Evolutionary conservation across 1,140 invertebrate genomes (phyloP), one percentile per base, ranked within the genome.

Genomic region (Drosophila ficusphila): DNA sequence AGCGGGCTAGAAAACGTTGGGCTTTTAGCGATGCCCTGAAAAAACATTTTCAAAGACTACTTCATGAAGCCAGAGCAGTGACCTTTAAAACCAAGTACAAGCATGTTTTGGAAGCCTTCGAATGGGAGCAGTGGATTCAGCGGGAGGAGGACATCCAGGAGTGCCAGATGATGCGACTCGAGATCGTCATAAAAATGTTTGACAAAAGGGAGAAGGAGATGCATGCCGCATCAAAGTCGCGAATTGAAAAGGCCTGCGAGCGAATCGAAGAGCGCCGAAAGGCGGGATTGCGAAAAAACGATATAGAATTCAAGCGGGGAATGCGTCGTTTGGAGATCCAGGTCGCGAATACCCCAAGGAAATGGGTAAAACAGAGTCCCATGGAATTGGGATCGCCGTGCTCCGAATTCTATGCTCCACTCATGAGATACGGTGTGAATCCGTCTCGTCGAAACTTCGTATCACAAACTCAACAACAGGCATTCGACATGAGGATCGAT

Each of bases 81-180:
- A 39, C 57, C 0, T 39, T 79, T 1, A 51, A 69, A 9, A 58
- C 21, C 8, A 58, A 78, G 23, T 76, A 67, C 31, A 52, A 54
- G 0, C 14, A 52, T 2, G 72, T 90, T n/a, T 6, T 91, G 4
- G 75, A 91, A 41, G 90, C 90, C 9, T 89, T 91, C 6, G 91
- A 91, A 52, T 91, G 91, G 91, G 89, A 91, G 57, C 58, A 86
- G 1, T 91, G 90, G 85, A 58, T 91, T 7, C 76, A 89, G 14
- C 72, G 91, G 2, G 91, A 91, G 48, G 90, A 91, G 91, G 93
- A 94, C 75, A 94, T 95, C 64, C 92, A 94, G 76, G 92, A 92
- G 31, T 92, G 94, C 56, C 93, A 94, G 76, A 91, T 94, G 69
- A 73, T 93, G 47, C 91, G 93, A 11, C 79, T 94, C 49, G 89